Conservation (phyloP, 2,113 vertebrate species). For the Sceloporus tristichus region DNA sequence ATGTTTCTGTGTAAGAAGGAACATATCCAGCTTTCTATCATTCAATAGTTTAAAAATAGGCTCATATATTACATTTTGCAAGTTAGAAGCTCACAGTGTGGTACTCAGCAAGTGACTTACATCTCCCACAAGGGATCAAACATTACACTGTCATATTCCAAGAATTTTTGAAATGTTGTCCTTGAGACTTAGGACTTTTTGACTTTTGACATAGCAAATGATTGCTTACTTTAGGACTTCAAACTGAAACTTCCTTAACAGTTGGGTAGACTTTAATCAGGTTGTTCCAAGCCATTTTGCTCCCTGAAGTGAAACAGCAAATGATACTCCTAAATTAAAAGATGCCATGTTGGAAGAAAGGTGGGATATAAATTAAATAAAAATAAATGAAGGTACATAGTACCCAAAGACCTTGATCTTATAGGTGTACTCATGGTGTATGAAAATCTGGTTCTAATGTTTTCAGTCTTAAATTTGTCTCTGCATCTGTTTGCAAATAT, state of each 20-base stretch:
- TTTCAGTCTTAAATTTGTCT: no score
- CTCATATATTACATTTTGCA: neutral
- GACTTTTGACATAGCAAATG: constrained; percentile 24
- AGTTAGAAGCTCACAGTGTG: neutral
- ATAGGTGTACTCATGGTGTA: no score
- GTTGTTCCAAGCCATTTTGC: neutral
- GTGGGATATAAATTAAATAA: no score
- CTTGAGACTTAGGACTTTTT: neutral
- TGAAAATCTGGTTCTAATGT: no score
- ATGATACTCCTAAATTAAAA: neutral
- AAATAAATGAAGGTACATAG: no score
- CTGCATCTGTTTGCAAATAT: no score
- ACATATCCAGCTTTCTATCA: neutral
- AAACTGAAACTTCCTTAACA: constrained; percentile 22
- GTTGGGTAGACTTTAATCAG: neutral
- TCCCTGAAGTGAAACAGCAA: neutral
- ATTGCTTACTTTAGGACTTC: constrained; percentile 12
- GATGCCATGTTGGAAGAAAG: neutral
- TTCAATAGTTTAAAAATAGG: neutral
- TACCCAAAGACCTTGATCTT: no score
- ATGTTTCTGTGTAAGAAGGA: neutral
- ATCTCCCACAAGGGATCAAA: neutral
- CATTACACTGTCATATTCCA: constrained; percentile 2
- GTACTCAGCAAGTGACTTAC: neutral
- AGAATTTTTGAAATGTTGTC: constrained; percentile 6